phyloP scores from a whole-genome alignment of 37 sponge, comb jelly and placozoan species.

The Hormiphora californensis region DNA sequence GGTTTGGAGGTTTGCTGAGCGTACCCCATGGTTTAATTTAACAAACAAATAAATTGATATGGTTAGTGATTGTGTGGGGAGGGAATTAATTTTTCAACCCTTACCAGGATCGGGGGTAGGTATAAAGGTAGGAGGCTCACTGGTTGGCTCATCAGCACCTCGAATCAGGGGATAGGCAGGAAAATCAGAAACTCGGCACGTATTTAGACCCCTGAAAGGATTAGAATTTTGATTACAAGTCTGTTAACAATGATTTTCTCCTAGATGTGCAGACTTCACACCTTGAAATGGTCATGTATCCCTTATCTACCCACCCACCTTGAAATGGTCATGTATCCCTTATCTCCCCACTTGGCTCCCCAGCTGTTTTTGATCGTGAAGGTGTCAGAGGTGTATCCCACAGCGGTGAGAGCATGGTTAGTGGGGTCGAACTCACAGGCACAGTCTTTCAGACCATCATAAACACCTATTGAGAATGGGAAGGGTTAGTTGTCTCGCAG shows the following conservation, averaged over 20 bases:
- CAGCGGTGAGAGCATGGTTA: constrained; percentile 14
- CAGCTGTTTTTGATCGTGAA: constrained; percentile 36
- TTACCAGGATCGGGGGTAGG: constrained; percentile 33
- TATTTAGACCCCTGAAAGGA: too few relatives aligned
- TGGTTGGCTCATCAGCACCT: not conserved
- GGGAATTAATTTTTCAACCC: not conserved
- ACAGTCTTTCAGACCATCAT: constrained; percentile 39
- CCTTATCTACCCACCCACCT: constrained; percentile 38
- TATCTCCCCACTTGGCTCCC: constrained; percentile 17
- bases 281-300: not conserved
- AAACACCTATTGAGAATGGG: not conserved
- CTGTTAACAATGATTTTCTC: too few relatives aligned
- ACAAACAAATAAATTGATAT: not conserved
- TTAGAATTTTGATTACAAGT: too few relatives aligned
- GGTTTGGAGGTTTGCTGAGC: not conserved
- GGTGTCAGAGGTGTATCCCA: not conserved
- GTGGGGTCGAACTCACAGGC: not conserved
- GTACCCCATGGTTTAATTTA: too few relatives aligned
- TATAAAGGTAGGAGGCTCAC: not conserved
- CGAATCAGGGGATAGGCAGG: constrained; percentile 4
- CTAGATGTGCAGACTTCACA: too few relatives aligned
- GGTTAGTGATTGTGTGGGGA: not conserved
- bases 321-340: not conserved
- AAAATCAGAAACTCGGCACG: constrained; percentile 26
- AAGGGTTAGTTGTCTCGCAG: too few relatives aligned